Base-by-base conservation (phyloP, 2,797 vertebrate species). In the Alectoris magna region DNA sequence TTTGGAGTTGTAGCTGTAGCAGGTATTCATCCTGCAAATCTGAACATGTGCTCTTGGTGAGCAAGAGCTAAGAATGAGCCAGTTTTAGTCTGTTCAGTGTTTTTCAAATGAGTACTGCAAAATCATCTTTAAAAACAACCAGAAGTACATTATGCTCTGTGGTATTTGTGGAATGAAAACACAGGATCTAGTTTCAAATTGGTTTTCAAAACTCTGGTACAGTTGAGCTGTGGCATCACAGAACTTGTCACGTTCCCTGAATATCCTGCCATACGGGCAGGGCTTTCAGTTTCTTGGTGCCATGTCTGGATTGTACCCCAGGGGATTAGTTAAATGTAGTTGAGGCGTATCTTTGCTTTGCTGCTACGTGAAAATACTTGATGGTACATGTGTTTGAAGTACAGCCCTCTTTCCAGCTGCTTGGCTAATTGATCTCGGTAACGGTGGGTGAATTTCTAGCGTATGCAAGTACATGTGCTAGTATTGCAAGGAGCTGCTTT, bases 1-100 rank as follows among this genome's bases (percentile, higher is more conserved):
- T 48, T 70, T 67, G 74, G 76, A 91, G 18, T 82, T 77, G 62
- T 58, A 91, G 19, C 48, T 87, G 53, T 77, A 84, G 58, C 71
- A 78, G 67, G 58, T 81, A 87, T 87, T 91, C 80, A 86, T 91
- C 56, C 88, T 88, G 62, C n/a, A 62, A 62, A 2, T 69, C 64
- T 84, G 84, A 80, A 78, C 26, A 12, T 39, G 39, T 75, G 49
- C 44, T 88, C 9, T 31, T 2, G 9, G 67, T 46, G 49, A 53
- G 53, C 5, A 9, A 84, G 85, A 91, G 27, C 67, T 26, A 70
- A 63, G 39, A 70, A 70, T n/a, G 14, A 91, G 9, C 51, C 9
- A 10, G 22, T 59, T 88, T 88, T 56, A 29, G 48, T 55, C 8
- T 7, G 0, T 69, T 82, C 46, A 26, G 19, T 87, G 59, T 14